A percentile compares a stretch with the other conserved stretches of the same genome.
Conservation (phyloP, 2,888 invertebrate genomes). For the Trichopoda pennipes region DNA sequence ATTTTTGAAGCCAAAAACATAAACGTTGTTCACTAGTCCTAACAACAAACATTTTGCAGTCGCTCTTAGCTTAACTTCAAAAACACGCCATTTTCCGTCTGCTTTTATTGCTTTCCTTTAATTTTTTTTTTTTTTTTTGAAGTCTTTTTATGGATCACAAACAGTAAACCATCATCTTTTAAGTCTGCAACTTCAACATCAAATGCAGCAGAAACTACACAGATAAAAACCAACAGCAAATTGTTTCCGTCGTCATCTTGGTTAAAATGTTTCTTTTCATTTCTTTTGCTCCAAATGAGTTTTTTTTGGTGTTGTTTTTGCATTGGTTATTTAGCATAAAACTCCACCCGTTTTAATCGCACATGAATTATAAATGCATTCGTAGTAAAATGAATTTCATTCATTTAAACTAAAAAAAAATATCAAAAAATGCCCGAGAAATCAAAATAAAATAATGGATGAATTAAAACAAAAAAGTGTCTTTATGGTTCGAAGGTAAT, state of each 20-base stretch:
- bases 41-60: slow-evolving; percentile 19
- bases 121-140: slow-evolving; percentile 19
- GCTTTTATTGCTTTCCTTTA: slow-evolving; percentile 23
- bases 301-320: slow-evolving; percentile 21
- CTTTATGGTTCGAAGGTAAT: slow-evolving; percentile 10
- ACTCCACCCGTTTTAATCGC: slow-evolving; percentile 66
- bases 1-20: slow-evolving; percentile 35
- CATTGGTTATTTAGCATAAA: slow-evolving; percentile 59
- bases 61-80: slow-evolving; percentile 37
- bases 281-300: slow-evolving; percentile 8
- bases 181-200: slow-evolving; percentile 48
- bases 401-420: not conserved
- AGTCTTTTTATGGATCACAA: slow-evolving; percentile 61
- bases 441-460: not conserved
- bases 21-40: slow-evolving; percentile 39
- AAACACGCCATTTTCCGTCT: slow-evolving; percentile 62
- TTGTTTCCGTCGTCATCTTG: slow-evolving; percentile 28
- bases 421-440: slow-evolving; percentile 64
- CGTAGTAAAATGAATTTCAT: slow-evolving; percentile 54
- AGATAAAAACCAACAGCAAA: slow-evolving; percentile 12
- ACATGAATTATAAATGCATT: slow-evolving; percentile 59
- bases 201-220: slow-evolving; percentile 24
- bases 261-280: slow-evolving; percentile 38
- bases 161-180: slow-evolving; percentile 59
- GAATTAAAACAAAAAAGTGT: slow-evolving; percentile 1